Evolutionary conservation across 2,888 invertebrate species (phyloP).

Genomic region (Phymatocera aterrima): DNA sequence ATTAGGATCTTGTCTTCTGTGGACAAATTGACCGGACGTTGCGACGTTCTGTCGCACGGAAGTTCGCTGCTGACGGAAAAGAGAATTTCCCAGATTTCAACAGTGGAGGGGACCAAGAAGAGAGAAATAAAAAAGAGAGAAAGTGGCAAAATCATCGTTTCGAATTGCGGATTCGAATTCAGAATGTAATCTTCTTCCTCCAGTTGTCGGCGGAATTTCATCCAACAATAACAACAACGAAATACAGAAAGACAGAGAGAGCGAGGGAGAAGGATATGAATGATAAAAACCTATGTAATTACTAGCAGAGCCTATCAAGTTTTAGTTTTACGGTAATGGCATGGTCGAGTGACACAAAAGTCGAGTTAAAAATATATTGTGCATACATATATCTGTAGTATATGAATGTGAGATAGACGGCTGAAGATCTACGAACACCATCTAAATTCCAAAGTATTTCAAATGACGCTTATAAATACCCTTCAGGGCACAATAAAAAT

Average conservation of each 20-base stretch:
- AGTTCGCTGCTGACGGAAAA: no score
- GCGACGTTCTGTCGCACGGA: background rate
- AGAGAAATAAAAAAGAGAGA: no score
- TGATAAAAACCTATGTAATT: background rate
- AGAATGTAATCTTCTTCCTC: no score
- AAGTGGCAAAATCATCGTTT: no score
- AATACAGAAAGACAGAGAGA: background rate
- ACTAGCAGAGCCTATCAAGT: background rate
- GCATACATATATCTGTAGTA: no score
- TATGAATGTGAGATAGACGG: background rate
- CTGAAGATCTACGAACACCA: background rate
- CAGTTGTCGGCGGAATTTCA: background rate
- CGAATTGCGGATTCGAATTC: no score
- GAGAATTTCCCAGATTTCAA: background rate
- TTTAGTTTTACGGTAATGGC: background rate
- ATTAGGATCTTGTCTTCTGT: conserved; percentile 66
- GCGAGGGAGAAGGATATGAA: background rate
- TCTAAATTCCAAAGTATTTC: background rate
- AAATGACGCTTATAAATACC: conserved; percentile 19
- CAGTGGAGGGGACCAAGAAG: background rate
- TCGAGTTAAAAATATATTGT: conserved; percentile 6
- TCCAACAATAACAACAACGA: background rate
- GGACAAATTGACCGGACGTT: conserved; percentile 64
- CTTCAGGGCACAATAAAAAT: conserved; percentile 26
- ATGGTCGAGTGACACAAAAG: background rate